Evolutionary conservation across 2,113 vertebrate genomes (phyloP), one percentile per base, ranked within the genome.

Genomic region (Pimephales promelas): DNA sequence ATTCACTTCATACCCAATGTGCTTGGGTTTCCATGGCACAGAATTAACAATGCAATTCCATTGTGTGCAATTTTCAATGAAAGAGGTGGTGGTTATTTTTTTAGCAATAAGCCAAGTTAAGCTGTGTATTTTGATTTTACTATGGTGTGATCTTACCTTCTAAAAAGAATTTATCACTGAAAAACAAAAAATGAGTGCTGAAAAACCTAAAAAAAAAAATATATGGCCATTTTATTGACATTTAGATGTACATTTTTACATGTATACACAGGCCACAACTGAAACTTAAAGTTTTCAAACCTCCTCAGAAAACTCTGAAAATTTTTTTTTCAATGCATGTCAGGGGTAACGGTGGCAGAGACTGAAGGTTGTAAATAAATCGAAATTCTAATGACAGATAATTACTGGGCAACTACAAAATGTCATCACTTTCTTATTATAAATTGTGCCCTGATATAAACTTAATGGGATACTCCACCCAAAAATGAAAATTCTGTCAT

Each of bases 31-130:
- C 40, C 20, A 10, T 79, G 40, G 24, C 56, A 64, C 16, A 22
- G 24, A 79, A 64, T 47, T 64, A 79, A 47, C 40, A 64, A 47
- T 31, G 59, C n/a, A 22, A 43, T 64, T 31, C 40, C 5, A 79
- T 43, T 61, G 36, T 78, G 36, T 78, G 36, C 76, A 16, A 24
- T 74, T 61, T 57, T 78, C 36, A 78, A 40, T 26, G 22, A 78
- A 78, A 52, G 72, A 52, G 45, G 26, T 22, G 24, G 7, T 52
- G 47, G 24, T 74, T 74, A 26, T 49, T 49, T 13, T 13, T 56
- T 54, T 54, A 56, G 49, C 73, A 56, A 56, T 36, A 56, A 54
- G 72, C 9, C 24, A 52, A 20, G 72, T 4, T 2, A 34, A 31
- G 28, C 24, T 52, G 24, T 20, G 18, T 74, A 73, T 47, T 72